These are phyloP conservation scores for Phrynocephalus guinanensis DNA, from an alignment of 2,797 vertebrate genomes.

Conservation along the genomic window DNA sequence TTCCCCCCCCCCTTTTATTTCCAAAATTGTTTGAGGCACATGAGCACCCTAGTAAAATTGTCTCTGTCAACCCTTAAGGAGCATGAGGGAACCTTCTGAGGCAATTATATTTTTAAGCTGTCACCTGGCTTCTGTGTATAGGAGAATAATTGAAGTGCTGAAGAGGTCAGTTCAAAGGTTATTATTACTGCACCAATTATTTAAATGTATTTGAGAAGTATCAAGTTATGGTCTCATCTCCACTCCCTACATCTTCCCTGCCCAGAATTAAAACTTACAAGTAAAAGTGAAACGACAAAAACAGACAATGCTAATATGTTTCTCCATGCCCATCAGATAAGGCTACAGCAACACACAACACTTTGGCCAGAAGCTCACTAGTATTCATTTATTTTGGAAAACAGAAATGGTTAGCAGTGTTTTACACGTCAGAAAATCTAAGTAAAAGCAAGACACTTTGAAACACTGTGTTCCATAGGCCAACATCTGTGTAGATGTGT, in stretches of 20 bases:
- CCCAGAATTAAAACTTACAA: neutral
- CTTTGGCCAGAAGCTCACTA: neutral
- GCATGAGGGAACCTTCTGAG: too few species aligned
- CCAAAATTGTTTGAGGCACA: too few species aligned
- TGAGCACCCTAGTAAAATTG: too few species aligned
- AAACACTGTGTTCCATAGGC: neutral
- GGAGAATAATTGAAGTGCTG: too few species aligned
- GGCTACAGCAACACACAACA: neutral
- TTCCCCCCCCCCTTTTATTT: too few species aligned
- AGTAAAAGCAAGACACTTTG: neutral
- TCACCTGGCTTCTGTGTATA: too few species aligned
- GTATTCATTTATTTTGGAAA: constrained; percentile 7
- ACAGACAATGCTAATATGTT: neutral
- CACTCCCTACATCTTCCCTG: too few species aligned
- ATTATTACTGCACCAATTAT: too few species aligned
- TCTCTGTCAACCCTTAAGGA: too few species aligned
- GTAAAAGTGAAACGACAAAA: neutral
- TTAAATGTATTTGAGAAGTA: neutral
- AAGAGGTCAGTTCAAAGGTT: too few species aligned
- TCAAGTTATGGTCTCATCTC: neutral
- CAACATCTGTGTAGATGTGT: neutral
- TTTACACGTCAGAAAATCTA: neutral
- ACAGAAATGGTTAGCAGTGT: neutral
- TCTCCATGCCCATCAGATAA: neutral
- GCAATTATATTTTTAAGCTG: too few species aligned